A percentile compares a stretch with the other conserved stretches of the same genome.
These are phyloP conservation scores for Bubalus kerabau DNA, from an alignment of 2,113 vertebrate genomes.

Conservation along the genomic window DNA sequence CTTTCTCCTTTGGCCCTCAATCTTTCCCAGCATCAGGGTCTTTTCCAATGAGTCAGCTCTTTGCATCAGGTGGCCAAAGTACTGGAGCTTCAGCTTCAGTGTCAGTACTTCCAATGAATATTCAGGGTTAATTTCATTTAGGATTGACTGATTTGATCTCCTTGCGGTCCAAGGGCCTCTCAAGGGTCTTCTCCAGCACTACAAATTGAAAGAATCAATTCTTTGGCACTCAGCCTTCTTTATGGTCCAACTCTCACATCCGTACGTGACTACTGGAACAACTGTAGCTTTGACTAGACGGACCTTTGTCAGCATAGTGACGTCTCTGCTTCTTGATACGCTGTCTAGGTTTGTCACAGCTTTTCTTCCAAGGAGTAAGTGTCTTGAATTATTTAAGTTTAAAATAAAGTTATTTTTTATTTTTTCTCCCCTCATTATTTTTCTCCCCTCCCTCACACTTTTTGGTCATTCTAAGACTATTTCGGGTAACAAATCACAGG, in stretches of 20 bases:
- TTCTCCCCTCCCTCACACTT: neutral
- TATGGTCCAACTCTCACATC: neutral
- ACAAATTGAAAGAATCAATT: neutral
- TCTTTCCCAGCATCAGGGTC: neutral
- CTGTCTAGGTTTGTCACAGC: neutral
- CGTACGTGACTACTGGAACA: neutral
- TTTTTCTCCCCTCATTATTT: neutral
- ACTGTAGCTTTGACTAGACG: neutral
- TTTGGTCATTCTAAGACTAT: neutral
- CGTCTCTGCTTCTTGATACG: neutral
- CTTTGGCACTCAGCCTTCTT: neutral
- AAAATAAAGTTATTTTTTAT: neutral
- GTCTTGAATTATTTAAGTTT: neutral
- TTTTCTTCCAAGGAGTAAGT: neutral
- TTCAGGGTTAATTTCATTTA: rapidly evolving
- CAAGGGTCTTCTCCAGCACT: neutral
- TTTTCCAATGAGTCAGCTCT: neutral
- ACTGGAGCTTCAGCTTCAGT: neutral
- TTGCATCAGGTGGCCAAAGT: neutral
- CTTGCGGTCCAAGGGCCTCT: neutral
- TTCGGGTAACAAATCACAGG: neutral
- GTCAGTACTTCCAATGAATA: neutral
- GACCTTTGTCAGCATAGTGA: neutral
- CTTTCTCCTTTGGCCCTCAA: neutral
- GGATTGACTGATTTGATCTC: neutral